A percentile compares a stretch with the other conserved stretches of the same genome.
These are phyloP conservation scores for Eupithecia insigniata DNA, from an alignment of 2,888 invertebrate species.

Conservation along the genomic window DNA sequence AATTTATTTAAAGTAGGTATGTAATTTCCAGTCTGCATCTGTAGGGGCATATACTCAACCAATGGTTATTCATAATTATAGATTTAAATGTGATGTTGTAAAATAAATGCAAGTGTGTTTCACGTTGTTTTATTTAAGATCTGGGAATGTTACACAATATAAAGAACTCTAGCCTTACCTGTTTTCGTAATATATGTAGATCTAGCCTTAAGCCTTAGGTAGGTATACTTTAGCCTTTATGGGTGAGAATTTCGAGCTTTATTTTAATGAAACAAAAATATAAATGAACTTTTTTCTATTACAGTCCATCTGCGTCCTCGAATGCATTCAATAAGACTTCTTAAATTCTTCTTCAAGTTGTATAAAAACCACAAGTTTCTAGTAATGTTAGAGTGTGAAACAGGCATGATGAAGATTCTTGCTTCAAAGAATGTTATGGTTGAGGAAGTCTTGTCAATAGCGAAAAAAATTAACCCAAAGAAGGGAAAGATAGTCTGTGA, in stretches of 20 bases:
- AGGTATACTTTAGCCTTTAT: background rate
- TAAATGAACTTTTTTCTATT: background rate
- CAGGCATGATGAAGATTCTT: background rate
- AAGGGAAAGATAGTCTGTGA: background rate
- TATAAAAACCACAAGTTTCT: background rate
- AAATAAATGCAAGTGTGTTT: background rate
- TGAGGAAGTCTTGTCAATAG: background rate
- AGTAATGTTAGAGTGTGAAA: slow-evolving; percentile 1
- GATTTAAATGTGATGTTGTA: background rate
- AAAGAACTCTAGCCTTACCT: background rate
- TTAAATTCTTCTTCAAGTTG: slow-evolving; percentile 3
- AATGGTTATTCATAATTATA: background rate
- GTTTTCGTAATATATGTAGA: background rate
- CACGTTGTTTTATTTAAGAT: background rate
- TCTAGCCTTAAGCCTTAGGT: background rate
- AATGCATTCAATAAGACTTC: background rate
- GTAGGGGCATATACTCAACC: background rate
- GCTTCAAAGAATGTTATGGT: background rate
- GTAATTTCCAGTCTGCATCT: background rate
- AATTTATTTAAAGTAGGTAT: background rate
- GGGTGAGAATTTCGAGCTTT: background rate
- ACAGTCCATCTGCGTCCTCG: background rate
- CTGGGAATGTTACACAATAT: background rate
- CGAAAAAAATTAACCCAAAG: background rate
- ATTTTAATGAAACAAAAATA: background rate